Conservation (phyloP, 1,140 invertebrate genomes). For the Eurosta solidaginis region DNA sequence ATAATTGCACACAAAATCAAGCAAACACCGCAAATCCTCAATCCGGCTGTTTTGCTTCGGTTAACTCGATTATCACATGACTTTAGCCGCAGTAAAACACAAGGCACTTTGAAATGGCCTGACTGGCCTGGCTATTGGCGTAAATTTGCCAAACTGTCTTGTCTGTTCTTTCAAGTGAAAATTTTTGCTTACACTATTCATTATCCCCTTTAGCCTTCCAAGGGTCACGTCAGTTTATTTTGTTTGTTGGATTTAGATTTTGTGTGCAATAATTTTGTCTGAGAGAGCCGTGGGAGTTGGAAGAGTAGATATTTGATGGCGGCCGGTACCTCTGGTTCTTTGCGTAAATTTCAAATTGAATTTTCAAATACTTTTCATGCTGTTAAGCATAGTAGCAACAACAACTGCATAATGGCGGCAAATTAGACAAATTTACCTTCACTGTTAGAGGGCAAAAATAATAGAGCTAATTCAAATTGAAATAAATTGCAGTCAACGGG, state of each 20-base stretch:
- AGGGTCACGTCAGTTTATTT: background rate
- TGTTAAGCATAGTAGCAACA: conserved; percentile 11
- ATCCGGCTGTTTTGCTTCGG: conserved; percentile 24
- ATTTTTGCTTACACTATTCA: background rate
- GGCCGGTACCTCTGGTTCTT: background rate
- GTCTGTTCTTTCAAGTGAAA: background rate
- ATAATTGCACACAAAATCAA: background rate
- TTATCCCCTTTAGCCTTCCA: background rate
- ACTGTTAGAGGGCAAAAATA: background rate
- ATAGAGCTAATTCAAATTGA: conserved; percentile 25
- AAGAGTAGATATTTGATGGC: background rate
- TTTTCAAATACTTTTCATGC: conserved; percentile 22
- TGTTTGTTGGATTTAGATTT: conserved; percentile 2
- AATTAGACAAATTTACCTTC: conserved; percentile 8
- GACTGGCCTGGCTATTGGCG: background rate
- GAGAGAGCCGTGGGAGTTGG: background rate
- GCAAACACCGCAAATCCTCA: background rate
- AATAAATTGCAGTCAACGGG: conserved; percentile 14
- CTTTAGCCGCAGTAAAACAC: conserved; percentile 21
- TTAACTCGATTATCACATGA: conserved; percentile 27
- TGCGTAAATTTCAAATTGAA: conserved; percentile 24
- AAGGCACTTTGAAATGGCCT: background rate
- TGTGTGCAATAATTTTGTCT: background rate
- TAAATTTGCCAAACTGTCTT: conserved; percentile 15
- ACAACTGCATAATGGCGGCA: conserved; percentile 16